phyloP scores from a whole-genome alignment of 92 coral and sea anemone species.

The Phenganax stokvisi region DNA sequence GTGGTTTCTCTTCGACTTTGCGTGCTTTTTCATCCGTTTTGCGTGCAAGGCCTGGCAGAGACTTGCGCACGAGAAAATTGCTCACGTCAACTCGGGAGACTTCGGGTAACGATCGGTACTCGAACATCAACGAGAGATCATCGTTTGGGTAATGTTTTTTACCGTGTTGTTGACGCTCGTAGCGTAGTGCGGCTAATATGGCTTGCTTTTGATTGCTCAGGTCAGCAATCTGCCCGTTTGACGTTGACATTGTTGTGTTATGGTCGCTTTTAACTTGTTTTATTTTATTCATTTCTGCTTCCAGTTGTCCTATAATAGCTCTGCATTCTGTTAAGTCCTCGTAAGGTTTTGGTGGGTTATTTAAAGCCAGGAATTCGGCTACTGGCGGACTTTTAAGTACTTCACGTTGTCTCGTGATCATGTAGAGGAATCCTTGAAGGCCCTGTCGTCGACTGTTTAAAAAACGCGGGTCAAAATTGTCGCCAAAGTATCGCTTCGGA shows the following conservation, averaged over 20 bases:
- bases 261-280: conserved; percentile 56
- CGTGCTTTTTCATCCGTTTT: conserved; percentile 27
- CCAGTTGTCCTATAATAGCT: conserved; percentile 72
- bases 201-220: conserved; percentile 84
- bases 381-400: conserved; percentile 55
- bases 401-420: conserved; percentile 50
- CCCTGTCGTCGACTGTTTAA: conserved; percentile 65
- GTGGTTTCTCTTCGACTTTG: background rate
- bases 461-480: conserved; percentile 69
- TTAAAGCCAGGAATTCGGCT: conserved; percentile 69
- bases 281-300: conserved; percentile 62
- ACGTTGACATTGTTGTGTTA: conserved; percentile 51
- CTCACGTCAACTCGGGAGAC: conserved; percentile 70
- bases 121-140: conserved; percentile 70
- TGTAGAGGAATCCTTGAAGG: conserved; percentile 71
- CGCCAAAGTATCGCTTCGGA: conserved; percentile 78
- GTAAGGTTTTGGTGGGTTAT: conserved; percentile 83
- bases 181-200: conserved; percentile 72
- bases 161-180: conserved; percentile 86
- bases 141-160: conserved; percentile 67
- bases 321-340: conserved; percentile 80
- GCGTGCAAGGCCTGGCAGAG: conserved; percentile 3
- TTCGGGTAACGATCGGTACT: conserved; percentile 75
- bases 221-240: conserved; percentile 80
- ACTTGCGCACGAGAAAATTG: conserved; percentile 32